These are phyloP conservation scores for Periophthalmus magnuspinnatus DNA, from an alignment of 2,797 vertebrate genomes.

Conservation along the genomic window DNA sequence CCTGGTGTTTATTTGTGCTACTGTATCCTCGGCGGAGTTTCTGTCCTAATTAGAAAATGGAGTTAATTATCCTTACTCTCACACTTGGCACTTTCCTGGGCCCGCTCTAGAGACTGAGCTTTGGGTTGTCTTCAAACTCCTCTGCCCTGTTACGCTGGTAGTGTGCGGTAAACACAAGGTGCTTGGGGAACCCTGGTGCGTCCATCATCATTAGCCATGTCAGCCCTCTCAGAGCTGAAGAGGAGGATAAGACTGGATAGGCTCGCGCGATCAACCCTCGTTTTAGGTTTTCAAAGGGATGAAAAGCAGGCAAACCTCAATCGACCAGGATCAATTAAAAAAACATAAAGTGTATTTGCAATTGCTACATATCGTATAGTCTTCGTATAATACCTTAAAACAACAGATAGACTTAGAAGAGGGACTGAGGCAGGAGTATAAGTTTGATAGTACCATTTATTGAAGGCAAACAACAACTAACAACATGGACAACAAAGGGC, in stretches of 20 bases:
- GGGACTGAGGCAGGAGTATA: too few species aligned
- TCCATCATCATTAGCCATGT: not conserved
- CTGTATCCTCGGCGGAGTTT: slow-evolving; percentile 65
- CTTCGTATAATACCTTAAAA: too few species aligned
- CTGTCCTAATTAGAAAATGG: slow-evolving; percentile 76
- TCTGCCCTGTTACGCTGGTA: not conserved
- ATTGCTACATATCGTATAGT: too few species aligned
- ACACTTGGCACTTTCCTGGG: slow-evolving; percentile 70
- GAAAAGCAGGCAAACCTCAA: not conserved
- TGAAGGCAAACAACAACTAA: too few species aligned
- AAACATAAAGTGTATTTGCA: not conserved
- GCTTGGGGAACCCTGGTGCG: not conserved
- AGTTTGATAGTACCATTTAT: too few species aligned
- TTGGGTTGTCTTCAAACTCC: slow-evolving; percentile 31
- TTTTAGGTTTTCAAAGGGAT: not conserved
- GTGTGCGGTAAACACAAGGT: slow-evolving; percentile 1
- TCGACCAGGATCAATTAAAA: not conserved
- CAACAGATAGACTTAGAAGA: too few species aligned
- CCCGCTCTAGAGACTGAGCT: slow-evolving; percentile 63
- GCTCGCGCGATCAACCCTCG: not conserved
- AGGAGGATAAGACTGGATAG: not conserved
- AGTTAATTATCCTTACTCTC: slow-evolving; percentile 77
- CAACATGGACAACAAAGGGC: too few species aligned
- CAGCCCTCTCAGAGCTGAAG: not conserved
- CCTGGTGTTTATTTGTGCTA: slow-evolving; percentile 61